Conservation (phyloP, 2,113 vertebrate species). For the Apodemus speciosus region DNA sequence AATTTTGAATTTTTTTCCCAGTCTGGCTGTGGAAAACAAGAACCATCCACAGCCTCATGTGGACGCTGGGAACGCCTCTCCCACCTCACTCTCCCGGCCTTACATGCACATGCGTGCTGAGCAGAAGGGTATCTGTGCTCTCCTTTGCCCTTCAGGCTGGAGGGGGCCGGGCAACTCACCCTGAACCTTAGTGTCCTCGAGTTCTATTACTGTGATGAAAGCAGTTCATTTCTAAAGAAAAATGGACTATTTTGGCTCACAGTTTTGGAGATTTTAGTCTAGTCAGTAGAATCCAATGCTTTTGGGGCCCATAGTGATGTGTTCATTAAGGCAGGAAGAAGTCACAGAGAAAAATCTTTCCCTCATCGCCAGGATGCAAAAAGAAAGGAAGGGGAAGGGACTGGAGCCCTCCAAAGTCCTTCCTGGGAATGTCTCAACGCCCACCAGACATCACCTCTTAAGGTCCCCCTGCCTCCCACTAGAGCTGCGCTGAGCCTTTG, state of each 20-base stretch:
- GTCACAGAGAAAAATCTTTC: not conserved
- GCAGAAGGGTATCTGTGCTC: not conserved
- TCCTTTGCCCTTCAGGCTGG: not conserved
- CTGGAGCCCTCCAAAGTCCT: not conserved
- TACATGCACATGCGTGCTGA: not conserved
- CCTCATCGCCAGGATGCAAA: not conserved
- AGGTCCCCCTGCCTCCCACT: not conserved
- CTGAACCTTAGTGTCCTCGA: not conserved
- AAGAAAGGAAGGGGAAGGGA: not conserved
- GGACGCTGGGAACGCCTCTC: not conserved
- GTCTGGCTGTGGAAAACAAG: conserved; percentile 4
- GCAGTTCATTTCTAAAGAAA: not conserved
- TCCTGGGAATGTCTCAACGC: not conserved
- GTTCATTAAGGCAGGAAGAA: not conserved
- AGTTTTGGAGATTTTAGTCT: not conserved
- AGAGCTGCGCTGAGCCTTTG: not conserved
- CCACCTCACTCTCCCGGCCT: not conserved
- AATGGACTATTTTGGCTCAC: not conserved
- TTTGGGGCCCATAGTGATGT: not conserved
- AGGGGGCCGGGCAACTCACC: not conserved
- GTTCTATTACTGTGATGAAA: not conserved
- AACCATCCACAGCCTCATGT: not conserved
- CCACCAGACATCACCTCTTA: not conserved
- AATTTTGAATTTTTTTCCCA: conserved; percentile 39
- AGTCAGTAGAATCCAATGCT: not conserved